Evolutionary conservation across 2,888 invertebrate genomes (phyloP), one percentile per base, ranked within the genome.

Genomic region (Melangyna quadrimaculata): DNA sequence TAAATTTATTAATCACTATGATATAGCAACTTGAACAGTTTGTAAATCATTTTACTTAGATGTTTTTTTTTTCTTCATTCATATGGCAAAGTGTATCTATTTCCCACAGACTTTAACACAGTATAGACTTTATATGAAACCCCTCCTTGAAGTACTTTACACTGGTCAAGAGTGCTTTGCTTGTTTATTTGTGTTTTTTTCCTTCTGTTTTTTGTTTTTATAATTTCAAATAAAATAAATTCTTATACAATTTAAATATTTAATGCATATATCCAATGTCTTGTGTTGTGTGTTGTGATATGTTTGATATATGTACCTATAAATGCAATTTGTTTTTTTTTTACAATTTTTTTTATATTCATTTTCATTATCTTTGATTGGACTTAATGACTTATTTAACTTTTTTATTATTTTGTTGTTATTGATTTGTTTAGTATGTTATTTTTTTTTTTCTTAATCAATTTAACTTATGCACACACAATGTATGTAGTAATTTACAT

Each of bases 351-450:
- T 59, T 59, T 37, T 53, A 19, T 14, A 35, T 43, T 37, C 12
- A 35, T 57, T 57, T 59, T 88, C 88, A 45, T 65, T 89, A 89
- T 90, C 89, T 88, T 88, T 65, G 59, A 79, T 89, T 84, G 71
- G 67, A 79, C 88, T 89, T 89, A 90, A 90, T 90, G 89, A 89
- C 89, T 90, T 90, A 89, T 88, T 89, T 89, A 87, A 87, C 88
- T 87, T 61, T 51, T 61, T 27, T 10, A 35, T 71, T 40, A 17
- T 74, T 69, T 63, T 59, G 22, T 71, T 43, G 45, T 74, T 74
- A 57, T 14, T 70, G 53, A 48, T 70, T 75, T 40, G 27, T 67
- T 57, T 9, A 17, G n/a, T 55, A n/a, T n/a, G n/a, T n/a, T n/a
- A n/a, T n/a, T n/a, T n/a, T n/a, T 17, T 19, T 57, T 67, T 43